Percentiles rank a stretch among this genome's conserved stretches.
phyloP scores from a whole-genome alignment of 2,113 vertebrate species.

The Ramphastos sulfuratus region DNA sequence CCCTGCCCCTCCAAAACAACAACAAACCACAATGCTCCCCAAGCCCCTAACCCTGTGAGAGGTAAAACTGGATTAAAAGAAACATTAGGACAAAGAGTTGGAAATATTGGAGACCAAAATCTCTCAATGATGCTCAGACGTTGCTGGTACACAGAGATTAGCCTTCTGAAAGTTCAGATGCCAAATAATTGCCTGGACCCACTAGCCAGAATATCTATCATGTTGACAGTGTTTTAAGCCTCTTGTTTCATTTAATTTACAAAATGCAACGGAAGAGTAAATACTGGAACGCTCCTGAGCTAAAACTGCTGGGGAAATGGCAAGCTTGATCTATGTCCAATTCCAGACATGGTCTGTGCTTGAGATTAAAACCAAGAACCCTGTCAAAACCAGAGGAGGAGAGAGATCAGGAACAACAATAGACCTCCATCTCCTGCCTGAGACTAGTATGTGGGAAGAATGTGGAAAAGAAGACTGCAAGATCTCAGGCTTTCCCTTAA shows the following conservation, averaged over 20 bases:
- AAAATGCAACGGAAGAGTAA: conserved; percentile 42
- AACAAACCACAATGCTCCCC: no score
- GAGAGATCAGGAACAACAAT: not conserved
- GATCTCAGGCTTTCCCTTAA: not conserved
- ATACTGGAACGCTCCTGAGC: not conserved
- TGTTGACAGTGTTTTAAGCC: conserved; percentile 31
- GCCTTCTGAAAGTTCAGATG: conserved; percentile 32
- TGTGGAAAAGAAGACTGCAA: not conserved
- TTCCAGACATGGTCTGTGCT: not conserved
- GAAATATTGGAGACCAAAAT: not conserved
- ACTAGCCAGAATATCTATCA: conserved; percentile 10
- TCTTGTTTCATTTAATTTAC: conserved; percentile 43
- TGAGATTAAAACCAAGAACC: conserved; percentile 38
- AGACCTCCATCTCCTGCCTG: not conserved
- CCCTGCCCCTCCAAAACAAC: not conserved
- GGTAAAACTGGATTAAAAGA: not conserved
- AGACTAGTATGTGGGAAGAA: not conserved
- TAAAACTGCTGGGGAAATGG: conserved; percentile 19
- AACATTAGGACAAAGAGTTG: not conserved
- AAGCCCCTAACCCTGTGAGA: not conserved
- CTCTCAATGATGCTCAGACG: not conserved
- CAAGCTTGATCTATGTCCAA: not conserved
- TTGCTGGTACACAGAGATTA: conserved; percentile 5
- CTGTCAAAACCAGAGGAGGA: not conserved
- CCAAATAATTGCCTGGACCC: conserved; percentile 13